Evolutionary conservation across 37 sponge, comb jelly and placozoan genomes (phyloP).

Genomic region (Cladorhizidae sp.): DNA sequence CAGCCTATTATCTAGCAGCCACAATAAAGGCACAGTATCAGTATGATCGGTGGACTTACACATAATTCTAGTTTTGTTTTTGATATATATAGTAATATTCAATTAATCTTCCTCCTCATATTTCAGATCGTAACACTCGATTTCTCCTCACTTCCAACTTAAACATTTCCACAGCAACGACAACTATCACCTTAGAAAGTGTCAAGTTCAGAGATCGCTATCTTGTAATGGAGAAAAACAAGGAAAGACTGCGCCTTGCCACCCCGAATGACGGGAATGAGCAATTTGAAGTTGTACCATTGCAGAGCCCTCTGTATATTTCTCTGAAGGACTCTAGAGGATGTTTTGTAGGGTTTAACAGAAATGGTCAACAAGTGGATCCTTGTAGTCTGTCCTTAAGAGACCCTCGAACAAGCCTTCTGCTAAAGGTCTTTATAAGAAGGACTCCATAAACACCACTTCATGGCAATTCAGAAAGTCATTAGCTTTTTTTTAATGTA

Average conservation of each 20-base stretch:
- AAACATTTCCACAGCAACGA: not conserved
- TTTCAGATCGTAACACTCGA: conserved; percentile 10
- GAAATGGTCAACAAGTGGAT: not conserved
- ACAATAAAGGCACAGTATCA: too few species aligned
- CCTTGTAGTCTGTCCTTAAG: not conserved
- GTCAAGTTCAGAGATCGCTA: conserved; percentile 6
- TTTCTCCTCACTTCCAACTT: not conserved
- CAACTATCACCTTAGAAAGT: not conserved
- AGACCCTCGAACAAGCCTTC: not conserved
- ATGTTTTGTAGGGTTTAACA: not conserved
- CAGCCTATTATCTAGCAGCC: too few species aligned
- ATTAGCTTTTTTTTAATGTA: too few species aligned
- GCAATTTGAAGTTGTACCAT: not conserved
- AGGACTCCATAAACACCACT: too few species aligned
- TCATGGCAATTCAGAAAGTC: too few species aligned
- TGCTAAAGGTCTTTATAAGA: not conserved
- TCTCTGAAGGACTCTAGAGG: not conserved
- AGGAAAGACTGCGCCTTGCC: not conserved
- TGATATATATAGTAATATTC: too few species aligned
- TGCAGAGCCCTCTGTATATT: not conserved
- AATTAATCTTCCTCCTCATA: not conserved
- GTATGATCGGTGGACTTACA: too few species aligned
- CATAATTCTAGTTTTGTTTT: too few species aligned
- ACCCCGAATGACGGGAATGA: not conserved
- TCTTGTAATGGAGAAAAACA: conserved; percentile 1